Evolutionary conservation across 2,888 invertebrate genomes (phyloP).

Genomic region (Noctua janthe): DNA sequence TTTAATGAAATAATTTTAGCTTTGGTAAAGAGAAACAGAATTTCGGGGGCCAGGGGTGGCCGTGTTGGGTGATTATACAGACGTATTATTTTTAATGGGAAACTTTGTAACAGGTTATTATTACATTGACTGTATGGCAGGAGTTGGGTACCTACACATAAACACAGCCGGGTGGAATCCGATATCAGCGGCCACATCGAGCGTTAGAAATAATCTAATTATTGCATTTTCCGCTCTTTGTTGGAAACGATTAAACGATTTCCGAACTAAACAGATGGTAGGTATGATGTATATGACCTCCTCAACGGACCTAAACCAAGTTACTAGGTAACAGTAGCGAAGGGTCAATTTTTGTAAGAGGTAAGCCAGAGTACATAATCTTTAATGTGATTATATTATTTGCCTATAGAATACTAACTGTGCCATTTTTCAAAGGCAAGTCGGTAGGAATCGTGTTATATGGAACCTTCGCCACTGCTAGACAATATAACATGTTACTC

Average conservation of each 20-base stretch:
- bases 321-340: not conserved
- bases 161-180: not conserved
- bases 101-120: not conserved
- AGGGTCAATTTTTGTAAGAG: too few relatives aligned
- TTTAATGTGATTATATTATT: too few relatives aligned
- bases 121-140: not conserved
- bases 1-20: not conserved
- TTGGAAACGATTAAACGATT: too few relatives aligned
- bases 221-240: too few relatives aligned
- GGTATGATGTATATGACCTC: not conserved
- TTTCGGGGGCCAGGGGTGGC: not conserved
- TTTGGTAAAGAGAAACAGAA: not conserved
- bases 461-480: too few relatives aligned
- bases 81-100: not conserved
- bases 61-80: not conserved
- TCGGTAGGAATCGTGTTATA: too few relatives aligned
- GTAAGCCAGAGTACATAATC: too few relatives aligned
- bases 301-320: not conserved
- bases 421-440: too few relatives aligned
- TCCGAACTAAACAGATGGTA: too few relatives aligned
- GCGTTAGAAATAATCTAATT: not conserved
- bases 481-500: too few relatives aligned
- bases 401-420: too few relatives aligned
- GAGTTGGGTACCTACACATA: not conserved
- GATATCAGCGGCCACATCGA: too few relatives aligned